These are phyloP conservation scores for Salticus scenicus DNA, from an alignment of 2,888 invertebrate species.

Conservation along the genomic window DNA sequence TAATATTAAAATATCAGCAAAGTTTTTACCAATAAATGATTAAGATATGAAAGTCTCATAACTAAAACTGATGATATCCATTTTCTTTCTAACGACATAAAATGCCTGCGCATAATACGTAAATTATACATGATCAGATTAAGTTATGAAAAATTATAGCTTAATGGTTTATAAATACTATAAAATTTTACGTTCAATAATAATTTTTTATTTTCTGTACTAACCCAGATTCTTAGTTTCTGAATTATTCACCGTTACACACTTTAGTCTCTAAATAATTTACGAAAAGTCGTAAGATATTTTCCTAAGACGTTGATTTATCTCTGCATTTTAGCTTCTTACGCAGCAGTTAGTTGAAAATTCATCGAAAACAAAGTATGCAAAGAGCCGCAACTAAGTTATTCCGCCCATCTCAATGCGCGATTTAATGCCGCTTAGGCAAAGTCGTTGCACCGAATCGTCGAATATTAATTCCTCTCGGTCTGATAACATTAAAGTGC, in stretches of 20 bases:
- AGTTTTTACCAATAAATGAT: no score
- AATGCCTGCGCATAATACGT: background rate
- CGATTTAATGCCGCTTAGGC: conserved; percentile 17
- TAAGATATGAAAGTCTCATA: no score
- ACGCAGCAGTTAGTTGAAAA: conserved; percentile 11
- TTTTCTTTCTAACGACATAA: no score
- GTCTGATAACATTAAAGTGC: conserved; percentile 26
- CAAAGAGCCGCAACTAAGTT: conserved; percentile 9
- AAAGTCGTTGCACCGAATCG: conserved; percentile 6
- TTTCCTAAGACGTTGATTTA: conserved; percentile 16
- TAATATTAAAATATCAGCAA: no score
- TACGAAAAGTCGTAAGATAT: background rate
- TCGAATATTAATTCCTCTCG: conserved; percentile 39
- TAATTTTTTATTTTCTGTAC: background rate
- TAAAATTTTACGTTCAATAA: conserved; percentile 5
- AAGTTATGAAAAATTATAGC: background rate
- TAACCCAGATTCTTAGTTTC: background rate
- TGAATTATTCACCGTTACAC: background rate
- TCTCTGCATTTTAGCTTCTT: background rate
- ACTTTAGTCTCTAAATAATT: background rate
- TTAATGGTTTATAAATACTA: background rate
- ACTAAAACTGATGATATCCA: no score
- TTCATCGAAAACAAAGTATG: conserved; percentile 16
- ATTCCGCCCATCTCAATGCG: conserved; percentile 6
- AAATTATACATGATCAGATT: background rate